Percentiles rank a stretch among this genome's conserved stretches.
phyloP scores from a whole-genome alignment of 2,113 vertebrate species.

The Tupaia chinensis region DNA sequence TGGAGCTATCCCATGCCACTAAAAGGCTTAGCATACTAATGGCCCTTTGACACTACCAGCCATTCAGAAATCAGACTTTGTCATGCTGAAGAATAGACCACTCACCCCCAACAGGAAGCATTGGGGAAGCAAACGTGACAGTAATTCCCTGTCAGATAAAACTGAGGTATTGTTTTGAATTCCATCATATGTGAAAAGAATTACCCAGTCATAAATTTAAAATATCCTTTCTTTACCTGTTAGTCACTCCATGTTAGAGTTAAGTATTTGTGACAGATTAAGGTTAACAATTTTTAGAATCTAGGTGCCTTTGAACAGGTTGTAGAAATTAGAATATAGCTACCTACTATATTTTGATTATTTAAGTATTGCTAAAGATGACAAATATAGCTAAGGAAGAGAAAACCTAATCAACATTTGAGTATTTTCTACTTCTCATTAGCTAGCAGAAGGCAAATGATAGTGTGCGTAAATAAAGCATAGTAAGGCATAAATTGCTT shows the following conservation, averaged over 20 bases:
- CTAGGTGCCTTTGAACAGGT: slow-evolving; percentile 66
- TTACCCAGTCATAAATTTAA: slow-evolving; percentile 58
- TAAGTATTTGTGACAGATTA: slow-evolving; percentile 33
- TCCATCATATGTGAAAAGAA: slow-evolving; percentile 76
- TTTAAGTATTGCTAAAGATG: slow-evolving; percentile 44
- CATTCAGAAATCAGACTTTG: slow-evolving; percentile 83
- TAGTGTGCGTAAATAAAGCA: slow-evolving; percentile 5
- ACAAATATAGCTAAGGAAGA: background rate
- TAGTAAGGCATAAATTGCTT: background rate
- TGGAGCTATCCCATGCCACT: slow-evolving; percentile 78
- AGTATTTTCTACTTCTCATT: slow-evolving; percentile 10
- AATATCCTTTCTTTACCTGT: slow-evolving; percentile 64
- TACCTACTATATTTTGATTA: slow-evolving; percentile 34
- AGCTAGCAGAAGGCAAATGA: background rate
- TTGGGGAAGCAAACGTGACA: slow-evolving; percentile 82
- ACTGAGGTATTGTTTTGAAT: slow-evolving; percentile 77
- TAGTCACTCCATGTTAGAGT: slow-evolving; percentile 45
- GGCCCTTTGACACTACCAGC: slow-evolving; percentile 81
- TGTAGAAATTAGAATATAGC: background rate
- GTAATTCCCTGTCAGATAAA: slow-evolving; percentile 83
- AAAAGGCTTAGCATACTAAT: slow-evolving; percentile 83
- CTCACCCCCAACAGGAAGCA: slow-evolving; percentile 82
- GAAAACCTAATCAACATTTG: slow-evolving; percentile 12
- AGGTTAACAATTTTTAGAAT: slow-evolving; percentile 60
- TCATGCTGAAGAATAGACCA: slow-evolving; percentile 82